Evolutionary conservation across 1,140 invertebrate species (phyloP).

Genomic region (Ostrea edulis): DNA sequence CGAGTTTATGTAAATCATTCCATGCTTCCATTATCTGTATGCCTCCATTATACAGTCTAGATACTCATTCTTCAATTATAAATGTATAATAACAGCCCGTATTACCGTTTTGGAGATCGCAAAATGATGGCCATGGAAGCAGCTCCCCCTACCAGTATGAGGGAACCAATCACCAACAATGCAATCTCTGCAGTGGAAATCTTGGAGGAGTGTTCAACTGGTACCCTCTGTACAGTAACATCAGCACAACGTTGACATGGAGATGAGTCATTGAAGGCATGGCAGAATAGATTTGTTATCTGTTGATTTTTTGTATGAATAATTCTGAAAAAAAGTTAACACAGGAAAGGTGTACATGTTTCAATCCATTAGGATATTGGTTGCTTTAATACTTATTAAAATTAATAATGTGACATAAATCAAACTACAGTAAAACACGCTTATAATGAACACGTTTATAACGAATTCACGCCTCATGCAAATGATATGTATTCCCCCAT

Average conservation of each 20-base stretch:
- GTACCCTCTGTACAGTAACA: not conserved
- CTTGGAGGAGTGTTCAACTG: constrained; percentile 16
- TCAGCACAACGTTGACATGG: not conserved
- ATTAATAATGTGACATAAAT: too few species aligned
- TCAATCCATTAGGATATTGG: too few species aligned
- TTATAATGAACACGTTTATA: too few species aligned
- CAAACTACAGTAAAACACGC: too few species aligned
- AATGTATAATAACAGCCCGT: too few species aligned
- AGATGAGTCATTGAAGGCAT: not conserved
- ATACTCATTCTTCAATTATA: too few species aligned
- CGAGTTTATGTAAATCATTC: too few species aligned
- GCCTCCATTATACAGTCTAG: too few species aligned
- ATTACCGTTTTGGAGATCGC: not conserved
- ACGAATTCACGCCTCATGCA: too few species aligned
- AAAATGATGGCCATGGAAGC: constrained; percentile 52
- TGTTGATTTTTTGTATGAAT: not conserved
- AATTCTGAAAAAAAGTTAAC: not conserved
- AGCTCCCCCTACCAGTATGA: constrained; percentile 55
- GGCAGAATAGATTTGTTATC: not conserved
- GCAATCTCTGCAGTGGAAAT: constrained; percentile 60
- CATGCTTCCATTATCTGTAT: too few species aligned
- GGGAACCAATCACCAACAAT: constrained; percentile 52
- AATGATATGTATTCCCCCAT: too few species aligned
- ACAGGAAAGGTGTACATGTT: not conserved
- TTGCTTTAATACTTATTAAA: too few species aligned